Conservation (phyloP, 2,888 invertebrate species). For the Diarsia brunnea region DNA sequence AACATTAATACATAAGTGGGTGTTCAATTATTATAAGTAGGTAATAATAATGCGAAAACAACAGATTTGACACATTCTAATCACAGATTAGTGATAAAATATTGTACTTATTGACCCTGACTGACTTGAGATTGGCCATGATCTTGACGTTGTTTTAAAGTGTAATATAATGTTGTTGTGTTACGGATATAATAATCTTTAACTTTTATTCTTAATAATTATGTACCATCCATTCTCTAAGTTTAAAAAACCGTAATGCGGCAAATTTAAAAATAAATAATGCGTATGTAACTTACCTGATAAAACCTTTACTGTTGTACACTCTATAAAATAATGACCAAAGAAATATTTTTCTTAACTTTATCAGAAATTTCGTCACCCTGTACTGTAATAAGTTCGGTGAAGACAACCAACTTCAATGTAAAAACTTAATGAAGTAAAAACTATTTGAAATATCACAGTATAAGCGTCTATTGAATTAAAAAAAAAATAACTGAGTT, state of each 20-base stretch:
- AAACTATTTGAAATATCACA: background rate
- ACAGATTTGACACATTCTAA: background rate
- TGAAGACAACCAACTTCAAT: background rate
- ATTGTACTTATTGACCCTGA: slow-evolving; percentile 33
- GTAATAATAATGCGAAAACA: background rate
- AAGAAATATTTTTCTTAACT: slow-evolving; percentile 32
- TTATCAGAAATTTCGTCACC: slow-evolving; percentile 31
- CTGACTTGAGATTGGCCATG: slow-evolving; percentile 28
- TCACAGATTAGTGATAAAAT: slow-evolving; percentile 34
- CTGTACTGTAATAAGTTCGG: background rate
- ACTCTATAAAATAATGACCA: slow-evolving; percentile 6
- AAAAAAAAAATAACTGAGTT: slow-evolving; percentile 1
- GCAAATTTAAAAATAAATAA: background rate
- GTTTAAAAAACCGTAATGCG: background rate
- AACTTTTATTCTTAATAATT: background rate
- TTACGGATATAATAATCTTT: background rate
- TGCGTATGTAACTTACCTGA: slow-evolving; percentile 15
- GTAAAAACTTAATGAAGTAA: slow-evolving; percentile 1
- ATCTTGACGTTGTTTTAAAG: slow-evolving; percentile 36
- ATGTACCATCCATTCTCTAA: background rate
- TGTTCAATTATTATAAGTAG: background rate
- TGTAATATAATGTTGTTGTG: slow-evolving; percentile 11
- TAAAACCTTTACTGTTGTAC: background rate
- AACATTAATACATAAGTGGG: background rate
- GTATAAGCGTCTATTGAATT: background rate